Conservation (phyloP, 2,113 vertebrate genomes). For the Brachyhypopomus gauderio region DNA sequence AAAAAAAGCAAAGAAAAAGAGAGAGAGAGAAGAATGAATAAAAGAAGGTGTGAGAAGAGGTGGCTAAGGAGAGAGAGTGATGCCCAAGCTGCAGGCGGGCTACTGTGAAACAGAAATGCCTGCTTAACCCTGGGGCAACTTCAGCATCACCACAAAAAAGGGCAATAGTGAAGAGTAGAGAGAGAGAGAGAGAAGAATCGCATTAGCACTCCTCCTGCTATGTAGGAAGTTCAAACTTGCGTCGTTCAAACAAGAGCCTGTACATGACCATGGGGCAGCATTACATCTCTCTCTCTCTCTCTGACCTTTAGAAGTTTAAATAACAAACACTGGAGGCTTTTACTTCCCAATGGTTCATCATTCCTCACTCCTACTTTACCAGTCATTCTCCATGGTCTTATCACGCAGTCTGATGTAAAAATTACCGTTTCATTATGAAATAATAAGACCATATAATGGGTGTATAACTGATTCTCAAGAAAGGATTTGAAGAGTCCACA, state of each 20-base stretch:
- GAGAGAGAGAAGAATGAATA: too few relatives aligned
- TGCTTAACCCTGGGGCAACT: slow-evolving; percentile 32
- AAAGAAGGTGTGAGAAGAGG: too few relatives aligned
- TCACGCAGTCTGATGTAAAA: slow-evolving; percentile 2
- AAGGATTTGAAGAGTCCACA: background rate
- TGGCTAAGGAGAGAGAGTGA: too few relatives aligned
- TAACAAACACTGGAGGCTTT: background rate
- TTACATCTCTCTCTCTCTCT: background rate
- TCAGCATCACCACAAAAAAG: too few relatives aligned
- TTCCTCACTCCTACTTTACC: background rate
- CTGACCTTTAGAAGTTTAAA: background rate
- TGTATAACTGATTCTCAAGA: slow-evolving; percentile 3
- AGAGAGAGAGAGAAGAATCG: background rate
- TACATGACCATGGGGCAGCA: background rate
- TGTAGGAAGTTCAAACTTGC: background rate
- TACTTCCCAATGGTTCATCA: too few relatives aligned
- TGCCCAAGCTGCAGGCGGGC: background rate
- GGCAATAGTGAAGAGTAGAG: slow-evolving; percentile 6
- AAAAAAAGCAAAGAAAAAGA: too few relatives aligned
- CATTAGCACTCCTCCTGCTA: background rate
- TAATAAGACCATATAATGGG: background rate
- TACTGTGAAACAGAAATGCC: slow-evolving; percentile 10
- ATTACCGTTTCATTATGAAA: background rate
- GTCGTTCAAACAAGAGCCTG: background rate
- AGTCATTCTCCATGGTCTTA: background rate